Evolutionary conservation across 2,888 invertebrate species (phyloP), one percentile per base, ranked within the genome.

Genomic region (Chrysolina haemoptera): DNA sequence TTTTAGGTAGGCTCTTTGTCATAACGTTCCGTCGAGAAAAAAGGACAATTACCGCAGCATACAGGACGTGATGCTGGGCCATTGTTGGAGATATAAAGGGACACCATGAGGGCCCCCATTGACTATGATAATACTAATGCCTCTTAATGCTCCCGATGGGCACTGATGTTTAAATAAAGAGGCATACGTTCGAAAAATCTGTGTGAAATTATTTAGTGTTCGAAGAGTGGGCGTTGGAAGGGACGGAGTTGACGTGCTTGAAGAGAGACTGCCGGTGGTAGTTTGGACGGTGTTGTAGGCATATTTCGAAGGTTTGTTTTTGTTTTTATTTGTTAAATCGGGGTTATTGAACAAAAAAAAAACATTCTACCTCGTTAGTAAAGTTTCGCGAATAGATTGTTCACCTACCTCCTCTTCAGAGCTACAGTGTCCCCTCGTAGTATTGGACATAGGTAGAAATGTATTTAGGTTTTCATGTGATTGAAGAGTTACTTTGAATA

Each of bases 121-220:
- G 64, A 73, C 75, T 68, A 62, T 70, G 70, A 76, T 65, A 76
- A 76, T 76, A 73, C 75, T 76, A 76, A 76, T 76, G 75, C 72
- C 73, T 73, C 70, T 68, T 76, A 76, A 76, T 76, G 59, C 75
- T 55, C 68, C 63, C 62, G 73, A 70, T 62, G 71, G 71, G 71
- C 62, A 68, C 68, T 70, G 73, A 73, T 73, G 66, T 73, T 70
- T 66, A 62, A 73, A 73, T 70, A 70, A 73, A 73, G 65, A 73
- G 73, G 70, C 73, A 70, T 70, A 73, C 73, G 73, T 50, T 73
- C 53, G 55, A 43, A 59, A 35, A 73, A 73, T 73, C 73, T 70
- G 69, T 73, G 73, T 73, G 73, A 73, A 73, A 73, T 73, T 59
- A 59, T 59, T 59, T 59, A 59, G 27, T 59, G 35, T 14, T 14